These are phyloP conservation scores for Dufourea novaeangliae DNA, from an alignment of 1,140 invertebrate species.

Conservation along the genomic window DNA sequence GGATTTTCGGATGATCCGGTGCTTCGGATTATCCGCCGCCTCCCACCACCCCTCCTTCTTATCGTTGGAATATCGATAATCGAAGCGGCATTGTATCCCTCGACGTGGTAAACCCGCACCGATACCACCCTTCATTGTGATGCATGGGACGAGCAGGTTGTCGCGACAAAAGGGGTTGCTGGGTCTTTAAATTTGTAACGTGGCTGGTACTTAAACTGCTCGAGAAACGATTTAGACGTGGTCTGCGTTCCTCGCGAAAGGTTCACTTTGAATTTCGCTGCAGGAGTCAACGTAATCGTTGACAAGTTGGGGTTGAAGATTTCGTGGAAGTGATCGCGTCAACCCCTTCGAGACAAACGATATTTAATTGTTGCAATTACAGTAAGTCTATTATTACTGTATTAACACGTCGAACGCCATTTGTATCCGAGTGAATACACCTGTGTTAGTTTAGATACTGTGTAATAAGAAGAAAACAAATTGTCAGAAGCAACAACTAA, in stretches of 20 bases:
- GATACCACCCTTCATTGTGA: conserved; percentile 6
- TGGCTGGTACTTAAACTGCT: neutral
- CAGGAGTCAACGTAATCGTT: no score
- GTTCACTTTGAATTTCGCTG: no score
- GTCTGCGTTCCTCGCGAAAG: neutral
- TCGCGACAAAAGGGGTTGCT: neutral
- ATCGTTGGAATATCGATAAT: conserved; percentile 44
- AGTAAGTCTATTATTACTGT: no score
- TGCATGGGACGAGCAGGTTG: neutral
- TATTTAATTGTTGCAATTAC: no score
- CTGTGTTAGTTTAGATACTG: no score
- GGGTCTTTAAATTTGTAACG: neutral
- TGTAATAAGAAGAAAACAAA: no score
- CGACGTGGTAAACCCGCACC: neutral
- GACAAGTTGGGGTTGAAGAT: no score
- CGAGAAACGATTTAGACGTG: neutral
- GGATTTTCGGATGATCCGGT: conserved; percentile 42
- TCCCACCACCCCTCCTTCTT: conserved; percentile 1
- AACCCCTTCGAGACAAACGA: no score
- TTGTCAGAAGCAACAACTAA: no score
- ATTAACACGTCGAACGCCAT: no score
- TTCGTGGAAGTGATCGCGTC: no score
- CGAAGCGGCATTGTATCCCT: conserved; percentile 27
- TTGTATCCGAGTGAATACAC: no score
- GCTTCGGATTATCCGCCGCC: conserved; percentile 14